phyloP scores from a whole-genome alignment of 2,797 vertebrate genomes.

The Danio choprae region DNA sequence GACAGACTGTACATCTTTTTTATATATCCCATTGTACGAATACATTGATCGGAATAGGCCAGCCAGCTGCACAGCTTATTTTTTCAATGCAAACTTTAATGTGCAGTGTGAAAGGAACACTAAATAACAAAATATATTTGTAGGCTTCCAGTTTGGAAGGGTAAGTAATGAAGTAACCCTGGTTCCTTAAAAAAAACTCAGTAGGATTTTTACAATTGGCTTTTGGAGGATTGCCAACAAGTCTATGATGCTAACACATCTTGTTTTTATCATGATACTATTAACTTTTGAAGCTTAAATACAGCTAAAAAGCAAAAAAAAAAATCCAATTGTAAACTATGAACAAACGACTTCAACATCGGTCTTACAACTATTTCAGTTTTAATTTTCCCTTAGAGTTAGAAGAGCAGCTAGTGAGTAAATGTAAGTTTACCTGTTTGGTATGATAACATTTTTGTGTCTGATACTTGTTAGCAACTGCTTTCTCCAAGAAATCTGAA shows the following conservation, averaged over 20 bases:
- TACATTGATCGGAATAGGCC: not conserved
- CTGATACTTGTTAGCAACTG: too few species aligned
- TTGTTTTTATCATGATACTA: not conserved
- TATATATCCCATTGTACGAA: not conserved
- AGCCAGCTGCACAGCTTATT: not conserved
- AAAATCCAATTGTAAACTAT: not conserved
- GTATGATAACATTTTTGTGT: not conserved
- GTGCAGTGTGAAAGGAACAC: too few species aligned
- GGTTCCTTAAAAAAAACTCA: not conserved
- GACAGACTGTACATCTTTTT: constrained; percentile 11
- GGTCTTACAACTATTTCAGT: not conserved
- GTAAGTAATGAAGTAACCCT: too few species aligned
- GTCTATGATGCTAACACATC: not conserved
- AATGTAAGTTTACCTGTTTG: not conserved
- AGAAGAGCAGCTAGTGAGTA: not conserved
- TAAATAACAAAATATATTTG: not conserved
- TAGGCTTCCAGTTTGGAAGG: too few species aligned
- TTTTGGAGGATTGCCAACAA: too few species aligned
- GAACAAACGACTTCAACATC: not conserved
- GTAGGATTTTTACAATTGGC: too few species aligned
- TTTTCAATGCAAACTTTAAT: not conserved
- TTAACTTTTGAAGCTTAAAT: not conserved
- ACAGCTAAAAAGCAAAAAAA: too few species aligned
- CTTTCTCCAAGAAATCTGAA: too few species aligned
- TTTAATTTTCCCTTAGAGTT: not conserved